Conservation (phyloP, 1,140 invertebrate species). For the Drosophila lini region DNA sequence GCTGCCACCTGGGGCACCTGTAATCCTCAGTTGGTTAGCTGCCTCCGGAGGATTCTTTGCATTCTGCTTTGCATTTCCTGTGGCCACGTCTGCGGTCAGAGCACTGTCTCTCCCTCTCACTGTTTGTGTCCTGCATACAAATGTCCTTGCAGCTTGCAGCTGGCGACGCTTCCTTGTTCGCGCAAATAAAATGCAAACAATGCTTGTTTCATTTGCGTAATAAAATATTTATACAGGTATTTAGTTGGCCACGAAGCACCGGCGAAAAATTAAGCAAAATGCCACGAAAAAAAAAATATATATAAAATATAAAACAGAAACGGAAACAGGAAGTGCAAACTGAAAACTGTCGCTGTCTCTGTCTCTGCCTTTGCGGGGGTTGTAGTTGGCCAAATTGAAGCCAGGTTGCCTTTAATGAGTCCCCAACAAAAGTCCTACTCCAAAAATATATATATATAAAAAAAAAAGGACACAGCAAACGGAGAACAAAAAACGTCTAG, state of each 20-base stretch:
- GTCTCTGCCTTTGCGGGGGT: not conserved
- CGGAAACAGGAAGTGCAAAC: conserved; percentile 11
- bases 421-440: not conserved
- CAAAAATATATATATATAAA: too few species aligned
- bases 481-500: conserved; percentile 66
- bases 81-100: conserved; percentile 52
- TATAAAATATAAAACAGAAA: not conserved
- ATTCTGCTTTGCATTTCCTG: conserved; percentile 63
- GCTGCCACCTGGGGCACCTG: not conserved
- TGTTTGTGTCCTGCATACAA: conserved; percentile 56
- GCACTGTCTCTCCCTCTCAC: conserved; percentile 10
- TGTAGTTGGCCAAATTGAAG: conserved; percentile 26
- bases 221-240: conserved; percentile 82
- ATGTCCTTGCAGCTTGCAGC: conserved; percentile 31
- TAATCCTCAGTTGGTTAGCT: conserved; percentile 18
- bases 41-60: conserved; percentile 48
- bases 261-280: conserved; percentile 51
- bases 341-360: not conserved
- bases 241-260: conserved; percentile 63
- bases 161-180: conserved; percentile 31
- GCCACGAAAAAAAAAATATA: conserved; percentile 1
- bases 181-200: conserved; percentile 79
- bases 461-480: not conserved
- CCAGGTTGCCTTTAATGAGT: conserved; percentile 24
- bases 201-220: conserved; percentile 81